Conservation (phyloP, 2,113 vertebrate genomes). For the Xiphophorus couchianus region DNA sequence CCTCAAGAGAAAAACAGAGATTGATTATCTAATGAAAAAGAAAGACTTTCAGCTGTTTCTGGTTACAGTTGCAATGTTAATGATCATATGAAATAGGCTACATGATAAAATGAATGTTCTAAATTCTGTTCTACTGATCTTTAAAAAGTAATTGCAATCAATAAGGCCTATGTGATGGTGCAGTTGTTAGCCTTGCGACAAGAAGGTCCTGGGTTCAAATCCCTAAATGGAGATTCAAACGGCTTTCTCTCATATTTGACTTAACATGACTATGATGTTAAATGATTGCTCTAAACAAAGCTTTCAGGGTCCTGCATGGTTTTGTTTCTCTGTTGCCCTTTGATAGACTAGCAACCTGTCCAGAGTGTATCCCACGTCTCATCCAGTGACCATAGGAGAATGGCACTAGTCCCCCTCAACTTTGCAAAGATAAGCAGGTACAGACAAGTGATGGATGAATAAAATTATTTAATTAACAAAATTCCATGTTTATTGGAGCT, state of each 20-base stretch:
- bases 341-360: neutral
- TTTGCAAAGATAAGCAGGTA: neutral
- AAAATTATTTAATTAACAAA: conserved; percentile 4
- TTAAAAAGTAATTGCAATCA: too few species aligned
- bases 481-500: conserved; percentile 31
- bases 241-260: neutral
- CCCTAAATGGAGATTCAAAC: too few species aligned
- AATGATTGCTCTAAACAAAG: neutral
- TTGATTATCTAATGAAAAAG: too few species aligned
- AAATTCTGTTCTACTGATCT: too few species aligned
- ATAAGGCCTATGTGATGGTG: too few species aligned
- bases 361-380: neutral
- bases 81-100: too few species aligned
- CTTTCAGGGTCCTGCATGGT: neutral
- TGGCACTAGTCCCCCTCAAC: neutral
- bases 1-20: too few species aligned
- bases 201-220: too few species aligned
- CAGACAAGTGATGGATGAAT: neutral
- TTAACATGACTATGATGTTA: neutral
- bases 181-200: too few species aligned
- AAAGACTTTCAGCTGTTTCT: too few species aligned
- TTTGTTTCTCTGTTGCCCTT: neutral
- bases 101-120: too few species aligned
- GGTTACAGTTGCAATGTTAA: too few species aligned
- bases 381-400: neutral